Evolutionary conservation across 2,888 invertebrate species (phyloP).

Genomic region (Synergus japonicus): DNA sequence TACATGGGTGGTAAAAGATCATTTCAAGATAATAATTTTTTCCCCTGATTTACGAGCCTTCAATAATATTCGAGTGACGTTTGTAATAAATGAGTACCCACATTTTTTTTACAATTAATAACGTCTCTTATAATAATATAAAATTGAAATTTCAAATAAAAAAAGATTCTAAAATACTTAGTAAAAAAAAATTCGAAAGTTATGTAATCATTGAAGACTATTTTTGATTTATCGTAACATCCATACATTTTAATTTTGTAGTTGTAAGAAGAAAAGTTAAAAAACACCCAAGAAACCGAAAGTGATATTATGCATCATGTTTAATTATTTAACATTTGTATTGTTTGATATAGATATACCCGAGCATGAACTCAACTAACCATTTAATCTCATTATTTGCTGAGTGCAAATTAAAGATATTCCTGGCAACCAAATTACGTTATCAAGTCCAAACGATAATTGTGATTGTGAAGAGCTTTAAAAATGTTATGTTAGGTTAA

Average conservation of each 20-base stretch:
- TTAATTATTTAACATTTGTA: neutral
- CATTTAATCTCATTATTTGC: slow-evolving; percentile 11
- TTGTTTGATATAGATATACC: neutral
- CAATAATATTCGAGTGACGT: neutral
- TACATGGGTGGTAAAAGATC: neutral
- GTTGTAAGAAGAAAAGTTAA: neutral
- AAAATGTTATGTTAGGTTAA: slow-evolving; percentile 39
- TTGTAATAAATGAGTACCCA: neutral
- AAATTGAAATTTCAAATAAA: neutral
- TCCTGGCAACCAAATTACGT: slow-evolving; percentile 28
- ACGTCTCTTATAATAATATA: neutral
- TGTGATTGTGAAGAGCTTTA: slow-evolving; percentile 32
- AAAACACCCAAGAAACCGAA: neutral
- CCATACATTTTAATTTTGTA: neutral
- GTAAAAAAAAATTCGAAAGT: neutral
- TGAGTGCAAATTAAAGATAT: slow-evolving; percentile 19
- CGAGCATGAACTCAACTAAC: neutral
- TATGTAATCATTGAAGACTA: neutral
- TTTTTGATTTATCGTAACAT: neutral
- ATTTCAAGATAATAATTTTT: neutral
- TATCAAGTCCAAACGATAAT: slow-evolving; percentile 22
- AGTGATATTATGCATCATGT: neutral
- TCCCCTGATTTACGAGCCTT: too few relatives aligned
- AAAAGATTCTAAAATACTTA: neutral
- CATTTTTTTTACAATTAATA: neutral